Evolutionary conservation across 2,888 invertebrate species (phyloP), one percentile per base, ranked within the genome.

Genomic region (Esperia sulphurella): DNA sequence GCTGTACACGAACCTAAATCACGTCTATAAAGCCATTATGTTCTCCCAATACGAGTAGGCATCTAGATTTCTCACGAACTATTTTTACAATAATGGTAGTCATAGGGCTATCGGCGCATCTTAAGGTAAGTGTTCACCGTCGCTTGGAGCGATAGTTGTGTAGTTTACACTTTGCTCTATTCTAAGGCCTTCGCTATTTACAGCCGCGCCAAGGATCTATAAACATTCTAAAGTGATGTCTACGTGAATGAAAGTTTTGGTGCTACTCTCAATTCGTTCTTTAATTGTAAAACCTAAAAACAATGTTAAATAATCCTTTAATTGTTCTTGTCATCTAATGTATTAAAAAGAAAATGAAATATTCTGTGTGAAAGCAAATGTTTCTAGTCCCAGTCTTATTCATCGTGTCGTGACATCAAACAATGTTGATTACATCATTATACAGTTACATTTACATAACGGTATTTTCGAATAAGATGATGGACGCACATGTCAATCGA

Each of bases 71-170:
- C 39, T 39, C n/a, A 31, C 44, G 30, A 43, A 35, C 41, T 41
- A 28, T 41, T 49, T 33, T 49, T 37, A 14, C 45, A 40, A 49
- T 45, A 30, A 35, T 13, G 49, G 41, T 41, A 41, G 41, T 49
- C 44, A 41, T 41, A 45, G 41, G 41, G 41, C 49, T 45, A 49
- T 45, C 41, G 44, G 39, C 44, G 1, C 48, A 31, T 43, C 43
- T 43, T 43, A 40, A 12, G 30, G 41, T 44, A 41, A 48, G 49
- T 41, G 49, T 45, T 45, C 45, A 14, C 29, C 37, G 28, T 43
- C 41, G 49, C 44, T 41, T 7, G 14, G 30, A 40, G 45, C 41
- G 1, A 40, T 49, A 44, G 29, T n/a, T 41, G 10, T 41, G n/a
- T 28, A 41, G 13, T 28, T 41, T 41, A 9, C 12, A 21, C 21